Evolutionary conservation across 30 jellyfish, hydroid and myxozoan genomes (phyloP), one percentile per base, ranked within the genome.

Genomic region (Aurelia aurita complex sp. Pacific): DNA sequence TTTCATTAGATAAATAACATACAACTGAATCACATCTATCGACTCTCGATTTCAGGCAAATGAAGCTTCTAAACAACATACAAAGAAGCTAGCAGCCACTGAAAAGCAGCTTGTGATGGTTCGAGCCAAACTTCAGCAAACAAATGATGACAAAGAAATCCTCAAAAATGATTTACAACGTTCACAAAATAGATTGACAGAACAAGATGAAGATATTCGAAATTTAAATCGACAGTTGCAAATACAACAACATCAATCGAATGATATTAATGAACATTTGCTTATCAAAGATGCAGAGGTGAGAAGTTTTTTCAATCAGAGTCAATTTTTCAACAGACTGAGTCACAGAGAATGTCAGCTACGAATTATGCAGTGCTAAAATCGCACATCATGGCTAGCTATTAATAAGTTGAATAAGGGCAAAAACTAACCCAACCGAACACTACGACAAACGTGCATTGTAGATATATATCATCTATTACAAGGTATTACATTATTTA

Each of bases 281-380:
- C 96, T 92, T 51, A 82, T 92, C 69, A 82, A 83, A 40, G 96
- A 92, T 43, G 96, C 98, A 3, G 97, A 92, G 98, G 98, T 92
- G 29, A 5, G 74, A 6, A 40, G 23, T 16, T 61, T 36, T 77
- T 77, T 46, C 16, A 16, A 54, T 23, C 29, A 23, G 29, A 23
- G 29, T 23, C 29, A 23, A 23, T 23, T 23, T 23, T 23, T 23
- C 29, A 23, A 23, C 29, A 23, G 29, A 23, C 29, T 23, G 29
- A 23, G 29, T 23, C 9, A 3, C 52, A 40, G 6, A 40, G 9
- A 40, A 40, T 40, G 52, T 3, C 10, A 40, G 0, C 52, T 40
- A 40, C 52, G 9, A 40, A 40, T 40, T 9, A 3, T 40, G 52
- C 6, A 40, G 9, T 40, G 52, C 52, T 40, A 40, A 46, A 46